These are phyloP conservation scores for Dione vanillae DNA, from an alignment of 2,888 invertebrate genomes.

Conservation along the genomic window DNA sequence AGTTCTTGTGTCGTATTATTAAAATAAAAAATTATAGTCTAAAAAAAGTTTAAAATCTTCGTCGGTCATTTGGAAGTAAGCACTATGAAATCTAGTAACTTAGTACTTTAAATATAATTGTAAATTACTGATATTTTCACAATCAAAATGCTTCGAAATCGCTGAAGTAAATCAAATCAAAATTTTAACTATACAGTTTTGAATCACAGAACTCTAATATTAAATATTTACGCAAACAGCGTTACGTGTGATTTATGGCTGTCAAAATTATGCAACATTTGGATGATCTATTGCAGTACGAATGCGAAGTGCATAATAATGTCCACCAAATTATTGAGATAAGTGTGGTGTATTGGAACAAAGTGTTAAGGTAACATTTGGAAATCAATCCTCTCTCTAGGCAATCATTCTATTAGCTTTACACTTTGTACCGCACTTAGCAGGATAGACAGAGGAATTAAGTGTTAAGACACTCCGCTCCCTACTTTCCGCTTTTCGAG, in stretches of 20 bases:
- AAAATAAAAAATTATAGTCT: too few species aligned
- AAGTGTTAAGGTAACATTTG: not conserved
- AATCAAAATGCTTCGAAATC: not conserved
- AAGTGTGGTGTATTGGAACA: not conserved
- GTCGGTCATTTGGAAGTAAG: too few species aligned
- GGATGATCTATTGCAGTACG: not conserved
- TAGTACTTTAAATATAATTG: not conserved
- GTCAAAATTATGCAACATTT: not conserved
- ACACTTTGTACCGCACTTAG: not conserved
- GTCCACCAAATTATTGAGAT: not conserved
- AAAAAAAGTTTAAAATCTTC: too few species aligned
- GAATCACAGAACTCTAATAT: not conserved
- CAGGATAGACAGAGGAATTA: not conserved
- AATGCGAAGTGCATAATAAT: not conserved
- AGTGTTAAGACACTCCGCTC: not conserved
- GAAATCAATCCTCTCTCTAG: not conserved
- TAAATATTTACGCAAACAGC: constrained; percentile 5
- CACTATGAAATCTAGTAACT: too few species aligned
- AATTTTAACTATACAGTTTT: not conserved
- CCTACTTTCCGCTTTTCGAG: not conserved
- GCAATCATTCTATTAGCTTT: not conserved
- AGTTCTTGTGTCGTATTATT: too few species aligned
- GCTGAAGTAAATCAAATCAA: too few species aligned
- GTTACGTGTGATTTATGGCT: not conserved
- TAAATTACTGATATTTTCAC: too few species aligned